Percentiles rank a stretch among this genome's conserved stretches.
These are phyloP conservation scores for Triplophysa yarkandensis DNA, from an alignment of 2,797 vertebrate genomes.

Conservation along the genomic window DNA sequence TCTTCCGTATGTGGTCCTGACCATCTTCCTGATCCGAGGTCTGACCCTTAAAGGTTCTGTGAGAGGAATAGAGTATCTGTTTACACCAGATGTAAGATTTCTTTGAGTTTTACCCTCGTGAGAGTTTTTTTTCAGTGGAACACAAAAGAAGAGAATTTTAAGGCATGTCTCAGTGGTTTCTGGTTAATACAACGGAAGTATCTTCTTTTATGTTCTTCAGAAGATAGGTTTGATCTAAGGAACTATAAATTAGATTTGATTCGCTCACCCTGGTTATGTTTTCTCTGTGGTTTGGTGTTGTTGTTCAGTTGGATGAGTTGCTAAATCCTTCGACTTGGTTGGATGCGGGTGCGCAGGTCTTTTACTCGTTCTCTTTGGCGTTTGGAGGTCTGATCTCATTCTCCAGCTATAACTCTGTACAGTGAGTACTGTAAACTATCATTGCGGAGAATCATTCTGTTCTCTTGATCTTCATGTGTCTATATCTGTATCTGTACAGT, in stretches of 20 bases:
- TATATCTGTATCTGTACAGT: constrained; percentile 65
- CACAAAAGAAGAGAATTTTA: too few species aligned
- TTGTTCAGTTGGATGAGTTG: constrained; percentile 82
- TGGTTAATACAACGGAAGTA: too few species aligned
- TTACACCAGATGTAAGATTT: constrained; percentile 83
- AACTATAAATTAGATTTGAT: too few species aligned
- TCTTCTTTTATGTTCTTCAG: too few species aligned
- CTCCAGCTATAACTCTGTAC: constrained; percentile 95
- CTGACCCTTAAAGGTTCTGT: constrained; percentile 83
- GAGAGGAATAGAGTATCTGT: constrained; percentile 80
- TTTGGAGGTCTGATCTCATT: constrained; percentile 96
- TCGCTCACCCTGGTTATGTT: too few species aligned
- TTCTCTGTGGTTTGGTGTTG: not conserved
- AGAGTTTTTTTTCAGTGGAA: too few species aligned
- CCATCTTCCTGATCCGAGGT: constrained; percentile 85
- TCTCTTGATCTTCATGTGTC: too few species aligned
- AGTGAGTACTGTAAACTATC: constrained; percentile 76
- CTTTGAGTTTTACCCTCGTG: too few species aligned
- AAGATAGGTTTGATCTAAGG: too few species aligned
- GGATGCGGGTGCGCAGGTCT: constrained; percentile 93
- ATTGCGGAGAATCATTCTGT: not conserved
- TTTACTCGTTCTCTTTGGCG: constrained; percentile 93
- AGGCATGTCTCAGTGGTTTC: too few species aligned
- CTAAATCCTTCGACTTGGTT: constrained; percentile 88
- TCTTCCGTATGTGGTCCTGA: constrained; percentile 83